Conservation (phyloP, 1,140 invertebrate genomes). For the Leptestheria dahalacensis region DNA sequence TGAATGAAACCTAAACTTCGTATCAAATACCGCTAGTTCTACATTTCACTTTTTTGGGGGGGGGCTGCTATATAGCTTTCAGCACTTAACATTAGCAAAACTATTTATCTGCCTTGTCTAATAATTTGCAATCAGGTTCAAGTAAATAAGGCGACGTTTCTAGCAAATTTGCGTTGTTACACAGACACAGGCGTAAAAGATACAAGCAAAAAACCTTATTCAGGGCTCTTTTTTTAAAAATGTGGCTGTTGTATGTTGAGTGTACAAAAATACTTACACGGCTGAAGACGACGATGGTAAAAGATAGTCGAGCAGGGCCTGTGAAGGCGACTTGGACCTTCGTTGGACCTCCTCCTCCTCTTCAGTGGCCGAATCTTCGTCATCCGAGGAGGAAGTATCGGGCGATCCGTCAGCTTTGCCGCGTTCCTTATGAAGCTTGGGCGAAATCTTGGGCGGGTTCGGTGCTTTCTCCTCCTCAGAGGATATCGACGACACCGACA, state of each 20-base stretch:
- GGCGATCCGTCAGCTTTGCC: constrained; percentile 5
- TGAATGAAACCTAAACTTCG: no score
- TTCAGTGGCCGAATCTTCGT: neutral
- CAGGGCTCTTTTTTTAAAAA: no score
- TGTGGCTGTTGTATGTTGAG: neutral
- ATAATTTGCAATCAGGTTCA: no score
- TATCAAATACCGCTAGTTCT: no score
- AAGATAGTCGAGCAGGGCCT: constrained; percentile 4
- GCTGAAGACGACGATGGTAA: neutral
- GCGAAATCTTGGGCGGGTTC: neutral
- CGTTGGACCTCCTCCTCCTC: neutral
- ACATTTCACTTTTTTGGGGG: no score
- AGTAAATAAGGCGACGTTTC: no score
- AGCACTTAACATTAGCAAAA: no score
- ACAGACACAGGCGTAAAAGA: no score
- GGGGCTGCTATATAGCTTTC: no score
- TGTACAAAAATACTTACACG: neutral
- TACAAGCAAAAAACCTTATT: no score
- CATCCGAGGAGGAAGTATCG: constrained; percentile 1
- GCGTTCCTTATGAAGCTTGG: constrained; percentile 4
- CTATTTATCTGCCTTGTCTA: no score
- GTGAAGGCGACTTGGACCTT: neutral
- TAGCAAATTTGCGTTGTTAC: no score
- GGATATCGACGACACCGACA: constrained; percentile 7
- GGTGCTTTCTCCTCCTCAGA: neutral